A percentile compares a stretch with the other conserved stretches of the same genome.
These are phyloP conservation scores for Agrilus planipennis DNA, from an alignment of 1,140 invertebrate genomes.

Conservation along the genomic window DNA sequence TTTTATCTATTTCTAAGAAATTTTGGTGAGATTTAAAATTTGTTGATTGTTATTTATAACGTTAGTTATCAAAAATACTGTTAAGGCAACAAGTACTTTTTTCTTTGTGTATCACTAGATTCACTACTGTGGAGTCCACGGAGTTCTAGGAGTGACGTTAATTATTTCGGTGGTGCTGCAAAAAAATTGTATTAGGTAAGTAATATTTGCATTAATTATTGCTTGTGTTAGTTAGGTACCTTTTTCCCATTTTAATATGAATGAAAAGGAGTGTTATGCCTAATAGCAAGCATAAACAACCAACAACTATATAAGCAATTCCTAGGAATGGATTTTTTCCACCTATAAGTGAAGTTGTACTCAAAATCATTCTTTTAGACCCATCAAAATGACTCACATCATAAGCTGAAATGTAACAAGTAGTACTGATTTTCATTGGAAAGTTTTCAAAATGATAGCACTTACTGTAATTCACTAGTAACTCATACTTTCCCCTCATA, in stretches of 20 bases:
- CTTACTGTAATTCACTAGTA: conserved; percentile 70
- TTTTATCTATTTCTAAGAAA: too few relatives aligned
- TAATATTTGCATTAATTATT: too few relatives aligned
- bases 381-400: conserved; percentile 84
- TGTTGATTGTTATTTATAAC: too few relatives aligned
- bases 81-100: too few relatives aligned
- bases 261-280: conserved; percentile 90
- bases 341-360: conserved; percentile 92
- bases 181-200: too few relatives aligned
- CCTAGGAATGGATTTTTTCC: conserved; percentile 98
- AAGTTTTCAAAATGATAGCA: conserved; percentile 17
- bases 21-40: too few relatives aligned
- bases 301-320: conserved; percentile 95
- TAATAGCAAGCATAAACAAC: conserved; percentile 82
- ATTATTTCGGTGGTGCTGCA: conserved; percentile 63
- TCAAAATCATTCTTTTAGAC: conserved; percentile 86
- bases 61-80: too few relatives aligned
- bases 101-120: too few relatives aligned
- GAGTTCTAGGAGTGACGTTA: conserved; percentile 63
- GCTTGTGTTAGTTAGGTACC: conserved; percentile 38
- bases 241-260: conserved; percentile 78
- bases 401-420: conserved; percentile 54
- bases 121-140: conserved; percentile 31
- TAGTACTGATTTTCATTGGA: background rate
- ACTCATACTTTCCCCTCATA: conserved; percentile 60